phyloP scores from a whole-genome alignment of 2,113 vertebrate species.

The Excalfactoria chinensis region DNA sequence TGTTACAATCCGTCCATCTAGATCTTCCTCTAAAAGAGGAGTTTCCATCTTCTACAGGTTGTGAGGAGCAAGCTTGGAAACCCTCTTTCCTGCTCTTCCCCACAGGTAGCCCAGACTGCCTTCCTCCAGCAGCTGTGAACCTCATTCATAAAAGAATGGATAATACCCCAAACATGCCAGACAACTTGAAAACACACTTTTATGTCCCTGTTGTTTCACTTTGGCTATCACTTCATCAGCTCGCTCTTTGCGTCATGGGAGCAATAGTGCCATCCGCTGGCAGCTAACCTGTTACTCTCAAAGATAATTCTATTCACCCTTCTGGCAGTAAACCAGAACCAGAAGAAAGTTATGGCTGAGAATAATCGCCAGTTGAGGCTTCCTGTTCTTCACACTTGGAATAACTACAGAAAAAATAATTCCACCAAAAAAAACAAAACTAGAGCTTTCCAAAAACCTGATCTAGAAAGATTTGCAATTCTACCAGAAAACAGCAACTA shows the following conservation, averaged over 20 bases:
- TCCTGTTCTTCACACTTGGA: constrained; percentile 29
- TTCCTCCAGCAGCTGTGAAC: background rate
- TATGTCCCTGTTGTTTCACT: background rate
- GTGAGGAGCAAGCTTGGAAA: fast-evolving
- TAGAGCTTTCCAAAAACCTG: background rate
- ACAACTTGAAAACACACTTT: background rate
- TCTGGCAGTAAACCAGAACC: constrained; percentile 30
- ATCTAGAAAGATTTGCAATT: background rate
- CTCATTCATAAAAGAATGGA: fast-evolving
- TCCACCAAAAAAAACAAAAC: background rate
- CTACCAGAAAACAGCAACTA: constrained; percentile 4
- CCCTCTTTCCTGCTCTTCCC: fast-evolving
- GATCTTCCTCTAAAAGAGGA: background rate
- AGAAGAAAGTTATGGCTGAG: constrained; percentile 38
- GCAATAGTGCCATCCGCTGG: constrained; percentile 54
- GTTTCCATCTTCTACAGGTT: fast-evolving
- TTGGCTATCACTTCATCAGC: fast-evolving
- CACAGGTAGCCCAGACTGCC: fast-evolving
- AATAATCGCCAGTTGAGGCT: constrained; percentile 33
- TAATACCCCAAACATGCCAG: background rate
- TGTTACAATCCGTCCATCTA: fast-evolving
- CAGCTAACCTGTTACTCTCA: background rate
- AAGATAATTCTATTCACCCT: constrained; percentile 29
- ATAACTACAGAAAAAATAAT: constrained; percentile 10
- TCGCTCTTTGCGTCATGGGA: background rate